Evolutionary conservation across 1,140 invertebrate genomes (phyloP).

Genomic region (Eubasilissa regina): DNA sequence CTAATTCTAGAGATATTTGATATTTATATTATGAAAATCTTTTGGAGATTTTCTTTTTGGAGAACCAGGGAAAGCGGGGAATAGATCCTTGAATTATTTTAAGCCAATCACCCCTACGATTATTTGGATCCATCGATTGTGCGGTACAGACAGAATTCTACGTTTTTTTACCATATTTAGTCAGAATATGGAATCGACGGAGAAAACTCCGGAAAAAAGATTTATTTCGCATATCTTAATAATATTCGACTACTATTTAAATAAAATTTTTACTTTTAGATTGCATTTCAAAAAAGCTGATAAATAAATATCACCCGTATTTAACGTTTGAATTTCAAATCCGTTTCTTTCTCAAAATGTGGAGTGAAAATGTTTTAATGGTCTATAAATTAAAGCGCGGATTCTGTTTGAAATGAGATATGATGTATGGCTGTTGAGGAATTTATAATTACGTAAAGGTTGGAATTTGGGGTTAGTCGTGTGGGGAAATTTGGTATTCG

Average conservation of each 20-base stretch:
- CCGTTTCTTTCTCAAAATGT: constrained; percentile 8
- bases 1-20: too few relatives aligned
- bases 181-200: background rate
- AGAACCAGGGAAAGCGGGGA: too few relatives aligned
- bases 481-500: background rate
- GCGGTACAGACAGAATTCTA: too few relatives aligned
- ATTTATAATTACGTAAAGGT: constrained; percentile 11
- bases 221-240: background rate
- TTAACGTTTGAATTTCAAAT: constrained; percentile 16
- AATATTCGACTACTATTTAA: too few relatives aligned
- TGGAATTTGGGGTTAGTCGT: background rate
- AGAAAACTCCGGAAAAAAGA: background rate
- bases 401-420: constrained; percentile 19
- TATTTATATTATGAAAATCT: too few relatives aligned
- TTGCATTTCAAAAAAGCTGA: background rate
- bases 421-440: background rate
- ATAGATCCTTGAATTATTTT: too few relatives aligned
- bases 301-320: constrained; percentile 4
- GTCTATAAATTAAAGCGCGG: background rate
- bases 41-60: too few relatives aligned
- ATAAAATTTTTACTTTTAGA: background rate
- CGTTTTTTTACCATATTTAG: background rate
- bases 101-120: too few relatives aligned
- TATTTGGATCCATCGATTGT: too few relatives aligned
- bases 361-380: constrained; percentile 1